Percentiles rank a stretch among this genome's conserved stretches.
Conservation (phyloP, 2,113 vertebrate species). For the Halichoerus grypus region DNA sequence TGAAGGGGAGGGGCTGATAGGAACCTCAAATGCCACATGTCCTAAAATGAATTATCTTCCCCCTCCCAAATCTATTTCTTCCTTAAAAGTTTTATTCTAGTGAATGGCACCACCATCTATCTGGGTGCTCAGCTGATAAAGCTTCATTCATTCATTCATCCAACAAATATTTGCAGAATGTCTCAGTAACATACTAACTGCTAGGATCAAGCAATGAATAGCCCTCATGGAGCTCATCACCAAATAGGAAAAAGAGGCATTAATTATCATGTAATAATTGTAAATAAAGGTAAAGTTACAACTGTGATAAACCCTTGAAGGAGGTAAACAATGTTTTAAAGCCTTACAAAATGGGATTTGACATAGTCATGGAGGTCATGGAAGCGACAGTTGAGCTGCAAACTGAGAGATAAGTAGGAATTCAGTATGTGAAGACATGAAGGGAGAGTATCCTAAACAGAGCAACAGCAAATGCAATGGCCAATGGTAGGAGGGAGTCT, state of each 20-base stretch:
- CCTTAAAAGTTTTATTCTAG: constrained; percentile 21
- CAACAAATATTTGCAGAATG: neutral
- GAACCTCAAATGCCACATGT: neutral
- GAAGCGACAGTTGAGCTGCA: neutral
- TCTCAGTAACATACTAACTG: neutral
- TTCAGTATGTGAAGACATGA: neutral
- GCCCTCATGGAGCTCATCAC: neutral
- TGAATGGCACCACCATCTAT: neutral
- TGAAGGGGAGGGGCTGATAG: neutral
- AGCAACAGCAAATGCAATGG: neutral
- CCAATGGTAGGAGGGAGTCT: neutral
- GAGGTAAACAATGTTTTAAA: neutral
- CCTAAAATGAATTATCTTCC: neutral
- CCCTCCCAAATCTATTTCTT: neutral
- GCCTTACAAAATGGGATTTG: neutral
- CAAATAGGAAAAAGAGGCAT: neutral
- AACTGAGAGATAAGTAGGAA: neutral
- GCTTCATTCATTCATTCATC: neutral
- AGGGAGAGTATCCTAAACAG: neutral
- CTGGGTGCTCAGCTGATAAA: neutral
- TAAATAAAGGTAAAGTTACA: neutral
- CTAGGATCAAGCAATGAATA: neutral
- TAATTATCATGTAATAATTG: neutral
- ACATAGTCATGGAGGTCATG: neutral
- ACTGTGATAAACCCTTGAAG: neutral